Percentiles rank a stretch among this genome's conserved stretches.
These are phyloP conservation scores for Hyposmocoma kahamanoa DNA, from an alignment of 1,140 invertebrate species.

Conservation along the genomic window DNA sequence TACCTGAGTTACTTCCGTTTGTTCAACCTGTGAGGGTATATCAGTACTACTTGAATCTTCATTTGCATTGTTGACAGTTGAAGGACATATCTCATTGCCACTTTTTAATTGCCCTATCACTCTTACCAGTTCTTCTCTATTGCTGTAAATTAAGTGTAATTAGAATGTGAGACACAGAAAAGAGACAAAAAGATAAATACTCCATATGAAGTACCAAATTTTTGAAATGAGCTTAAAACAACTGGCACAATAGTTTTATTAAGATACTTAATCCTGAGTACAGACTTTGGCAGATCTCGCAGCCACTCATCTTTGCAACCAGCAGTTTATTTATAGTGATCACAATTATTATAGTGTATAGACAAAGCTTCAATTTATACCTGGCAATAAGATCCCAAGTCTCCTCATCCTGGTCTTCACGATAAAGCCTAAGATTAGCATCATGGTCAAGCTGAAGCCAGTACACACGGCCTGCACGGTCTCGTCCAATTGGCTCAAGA, in stretches of 20 bases:
- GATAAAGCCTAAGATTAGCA: conserved; percentile 92
- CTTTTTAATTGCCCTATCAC: conserved; percentile 83
- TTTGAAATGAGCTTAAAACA: no score
- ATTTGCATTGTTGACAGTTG: conserved; percentile 74
- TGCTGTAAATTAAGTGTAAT: conserved; percentile 63
- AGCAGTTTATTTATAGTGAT: no score
- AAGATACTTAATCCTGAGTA: no score
- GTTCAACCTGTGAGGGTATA: conserved; percentile 30
- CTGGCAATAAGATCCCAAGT: conserved; percentile 95
- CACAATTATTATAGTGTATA: no score
- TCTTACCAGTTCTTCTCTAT: conserved; percentile 82
- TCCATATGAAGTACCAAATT: no score
- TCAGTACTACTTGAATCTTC: conserved; percentile 80
- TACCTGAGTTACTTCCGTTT: conserved; percentile 59
- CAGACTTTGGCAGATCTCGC: no score
- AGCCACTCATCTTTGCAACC: no score
- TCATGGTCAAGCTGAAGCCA: conserved; percentile 94
- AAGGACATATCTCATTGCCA: conserved; percentile 76
- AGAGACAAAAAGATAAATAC: conserved; percentile 13
- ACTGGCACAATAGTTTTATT: no score
- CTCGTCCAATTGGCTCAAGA: conserved; percentile 89
- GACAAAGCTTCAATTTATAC: no score
- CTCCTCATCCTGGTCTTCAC: conserved; percentile 96
- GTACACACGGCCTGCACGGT: conserved; percentile 91
- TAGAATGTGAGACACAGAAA: neutral